A percentile compares a stretch with the other conserved stretches of the same genome.
These are phyloP conservation scores for Drosophila austrosaltans DNA, from an alignment of 2,888 invertebrate species.

Conservation along the genomic window DNA sequence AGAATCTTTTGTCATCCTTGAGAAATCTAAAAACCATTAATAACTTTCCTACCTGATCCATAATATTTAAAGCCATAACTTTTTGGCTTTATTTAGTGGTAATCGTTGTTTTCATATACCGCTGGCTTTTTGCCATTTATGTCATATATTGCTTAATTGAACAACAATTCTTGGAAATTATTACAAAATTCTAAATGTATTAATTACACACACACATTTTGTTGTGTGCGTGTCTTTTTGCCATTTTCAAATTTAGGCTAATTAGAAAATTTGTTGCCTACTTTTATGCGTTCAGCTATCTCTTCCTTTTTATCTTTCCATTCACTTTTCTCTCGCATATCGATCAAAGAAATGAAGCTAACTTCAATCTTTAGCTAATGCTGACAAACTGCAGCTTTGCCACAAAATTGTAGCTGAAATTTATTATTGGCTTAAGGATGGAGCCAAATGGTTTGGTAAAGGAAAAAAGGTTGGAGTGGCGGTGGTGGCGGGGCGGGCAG, in stretches of 20 bases:
- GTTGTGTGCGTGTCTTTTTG: not conserved
- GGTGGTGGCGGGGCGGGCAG: constrained; percentile 25
- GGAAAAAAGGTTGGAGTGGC: not conserved
- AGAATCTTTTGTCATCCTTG: too few species aligned
- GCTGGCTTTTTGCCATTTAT: too few species aligned
- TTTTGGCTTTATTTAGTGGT: too few species aligned
- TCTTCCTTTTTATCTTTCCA: constrained; percentile 1
- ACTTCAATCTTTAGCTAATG: constrained; percentile 52
- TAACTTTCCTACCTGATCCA: too few species aligned
- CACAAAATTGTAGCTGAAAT: constrained; percentile 71
- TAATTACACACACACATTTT: not conserved
- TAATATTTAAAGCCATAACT: too few species aligned
- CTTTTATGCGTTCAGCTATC: not conserved
- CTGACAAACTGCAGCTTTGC: constrained; percentile 76
- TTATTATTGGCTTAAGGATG: constrained; percentile 72
- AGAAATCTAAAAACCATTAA: too few species aligned
- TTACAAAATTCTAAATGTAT: not conserved
- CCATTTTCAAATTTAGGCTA: constrained; percentile 42
- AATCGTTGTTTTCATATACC: too few species aligned
- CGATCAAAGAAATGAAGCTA: constrained; percentile 23
- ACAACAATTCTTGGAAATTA: not conserved
- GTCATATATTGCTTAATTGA: too few species aligned
- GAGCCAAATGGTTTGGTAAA: constrained; percentile 8
- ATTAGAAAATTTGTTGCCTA: constrained; percentile 48
- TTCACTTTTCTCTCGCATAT: constrained; percentile 27